Evolutionary conservation across 2,888 invertebrate genomes (phyloP).

Genomic region (Euzetes globulus): DNA sequence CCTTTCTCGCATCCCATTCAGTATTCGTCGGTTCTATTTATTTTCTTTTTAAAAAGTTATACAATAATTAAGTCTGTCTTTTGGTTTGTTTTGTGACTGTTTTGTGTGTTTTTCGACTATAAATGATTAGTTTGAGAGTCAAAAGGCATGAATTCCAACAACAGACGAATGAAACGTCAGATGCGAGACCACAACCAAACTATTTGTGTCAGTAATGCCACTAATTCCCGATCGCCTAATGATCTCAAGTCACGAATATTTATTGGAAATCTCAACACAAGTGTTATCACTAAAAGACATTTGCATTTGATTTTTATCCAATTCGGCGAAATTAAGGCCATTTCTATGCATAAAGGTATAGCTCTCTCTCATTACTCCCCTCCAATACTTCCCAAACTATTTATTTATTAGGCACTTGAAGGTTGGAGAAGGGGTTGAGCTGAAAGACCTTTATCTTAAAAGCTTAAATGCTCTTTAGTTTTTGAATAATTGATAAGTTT

Average conservation of each 20-base stretch:
- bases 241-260: slow-evolving; percentile 15
- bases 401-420: no score
- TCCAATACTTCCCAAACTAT: background rate
- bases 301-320: slow-evolving; percentile 8
- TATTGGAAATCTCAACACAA: slow-evolving; percentile 25
- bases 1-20: background rate
- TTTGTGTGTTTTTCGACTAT: background rate
- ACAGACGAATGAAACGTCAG: slow-evolving; percentile 11
- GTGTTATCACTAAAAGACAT: slow-evolving; percentile 24
- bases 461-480: no score
- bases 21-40: background rate
- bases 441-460: no score
- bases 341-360: slow-evolving; percentile 29
- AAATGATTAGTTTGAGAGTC: background rate
- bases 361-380: no score
- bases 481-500: no score
- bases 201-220: slow-evolving; percentile 25
- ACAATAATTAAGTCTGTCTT: background rate
- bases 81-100: background rate
- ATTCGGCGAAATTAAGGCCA: slow-evolving; percentile 12
- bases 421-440: no score
- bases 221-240: slow-evolving; percentile 15
- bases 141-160: slow-evolving; percentile 20
- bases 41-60: background rate
- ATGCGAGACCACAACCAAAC: slow-evolving; percentile 2